Base-by-base conservation (phyloP, 2,797 vertebrate genomes). In the Rhinogobio ventralis region DNA sequence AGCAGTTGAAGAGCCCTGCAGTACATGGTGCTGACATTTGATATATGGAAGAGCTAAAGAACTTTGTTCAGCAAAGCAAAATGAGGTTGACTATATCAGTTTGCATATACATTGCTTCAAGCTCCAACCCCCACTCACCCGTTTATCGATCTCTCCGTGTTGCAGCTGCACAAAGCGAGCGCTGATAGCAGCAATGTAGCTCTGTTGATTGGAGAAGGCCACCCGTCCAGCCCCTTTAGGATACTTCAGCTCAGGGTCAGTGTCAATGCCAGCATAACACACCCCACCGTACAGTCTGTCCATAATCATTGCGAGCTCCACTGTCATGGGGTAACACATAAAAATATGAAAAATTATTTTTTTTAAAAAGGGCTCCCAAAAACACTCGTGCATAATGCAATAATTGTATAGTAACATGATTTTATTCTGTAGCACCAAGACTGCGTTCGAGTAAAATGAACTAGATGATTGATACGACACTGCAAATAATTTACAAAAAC, bases 241-340 rank as follows among this genome's bases (percentile, higher is more conserved):
- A 94, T 99, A 99, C 91, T 99, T 99, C 81, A 99, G 96, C 92
- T 99, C 98, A 67, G 98, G 98, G 93, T 99, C 98, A 3, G 98
- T 99, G 92, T 99, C 98, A 81, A 99, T 99, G 87, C 98, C 98
- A 89, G 98, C 98, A 66, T 99, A 99, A 94, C 98, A 99, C 91
- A 99, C 98, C 33, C 98, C 98, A 76, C 98, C 98, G 14, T 99
- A 99, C 76, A 99, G 96, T 87, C 98, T 95, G 88, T 99, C 98
- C 98, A 99, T 99, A 91, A 99, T 99, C 98, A 99, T 99, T 0
- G 98, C 98, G 66, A 99, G 96, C 91, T 99, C 98, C 96, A 99
- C 98, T 99, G 90, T 79, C 89, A 64, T 42, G 89, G 82, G 91
- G 75, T 13, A 73, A 86, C 7, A 78, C 17, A 51, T 60, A 28